phyloP scores from a whole-genome alignment of 1,140 invertebrate species.

The Drosophila sechellia region DNA sequence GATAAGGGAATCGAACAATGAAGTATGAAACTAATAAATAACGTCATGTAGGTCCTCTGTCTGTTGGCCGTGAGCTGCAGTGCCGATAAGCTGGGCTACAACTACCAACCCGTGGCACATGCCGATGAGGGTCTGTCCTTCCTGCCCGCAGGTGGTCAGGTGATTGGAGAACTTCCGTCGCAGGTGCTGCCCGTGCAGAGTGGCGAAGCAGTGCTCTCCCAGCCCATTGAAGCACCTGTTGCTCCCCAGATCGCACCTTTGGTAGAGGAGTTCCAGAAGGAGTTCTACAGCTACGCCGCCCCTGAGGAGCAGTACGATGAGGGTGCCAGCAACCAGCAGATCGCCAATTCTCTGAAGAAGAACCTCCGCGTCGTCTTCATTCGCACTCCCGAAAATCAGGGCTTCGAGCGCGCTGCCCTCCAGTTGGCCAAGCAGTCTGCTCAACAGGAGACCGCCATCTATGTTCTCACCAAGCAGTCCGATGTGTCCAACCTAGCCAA shows the following conservation, averaged over 20 bases:
- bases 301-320: conserved; percentile 79
- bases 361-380: conserved; percentile 95
- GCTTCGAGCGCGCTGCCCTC: conserved; percentile 87
- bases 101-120: conserved; percentile 70
- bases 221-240: conserved; percentile 53
- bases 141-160: conserved; percentile 43
- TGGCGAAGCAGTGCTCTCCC: conserved; percentile 66
- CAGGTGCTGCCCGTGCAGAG: conserved; percentile 36
- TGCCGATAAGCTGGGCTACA: conserved; percentile 72
- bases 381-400: conserved; percentile 89
- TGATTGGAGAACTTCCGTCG: conserved; percentile 18
- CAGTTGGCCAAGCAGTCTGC: conserved; percentile 86
- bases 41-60: conserved; percentile 50
- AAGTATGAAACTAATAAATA: too few relatives aligned
- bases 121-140: conserved; percentile 71
- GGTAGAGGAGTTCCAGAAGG: conserved; percentile 71
- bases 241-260: conserved; percentile 37
- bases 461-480: conserved; percentile 90
- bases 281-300: conserved; percentile 73
- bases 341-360: conserved; percentile 87
- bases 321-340: conserved; percentile 48
- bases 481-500: conserved; percentile 69
- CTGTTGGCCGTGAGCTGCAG: conserved; percentile 66
- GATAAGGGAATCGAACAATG: not conserved
- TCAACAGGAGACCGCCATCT: conserved; percentile 89